A percentile compares a stretch with the other conserved stretches of the same genome.
Conservation (phyloP, 35 echinoderm and acorn worm genomes). For the Diadema setosum region DNA sequence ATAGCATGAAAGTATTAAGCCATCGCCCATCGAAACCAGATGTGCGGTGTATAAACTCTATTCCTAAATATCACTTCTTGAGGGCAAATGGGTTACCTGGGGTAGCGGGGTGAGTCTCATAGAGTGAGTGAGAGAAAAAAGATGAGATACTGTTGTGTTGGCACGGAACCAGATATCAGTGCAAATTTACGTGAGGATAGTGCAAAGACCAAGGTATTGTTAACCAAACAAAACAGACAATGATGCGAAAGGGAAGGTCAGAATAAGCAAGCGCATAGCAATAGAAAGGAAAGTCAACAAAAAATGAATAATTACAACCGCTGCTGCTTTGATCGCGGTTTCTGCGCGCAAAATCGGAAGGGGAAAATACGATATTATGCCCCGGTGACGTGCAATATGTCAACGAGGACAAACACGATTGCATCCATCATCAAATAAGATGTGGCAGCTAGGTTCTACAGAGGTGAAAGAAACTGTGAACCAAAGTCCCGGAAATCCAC, state of each 20-base stretch:
- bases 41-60: too few relatives aligned
- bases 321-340: neutral
- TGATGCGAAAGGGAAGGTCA: neutral
- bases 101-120: neutral
- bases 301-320: neutral
- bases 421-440: too few relatives aligned
- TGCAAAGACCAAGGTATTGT: constrained; percentile 19
- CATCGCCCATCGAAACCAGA: too few relatives aligned
- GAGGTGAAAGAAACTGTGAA: too few relatives aligned
- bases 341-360: neutral
- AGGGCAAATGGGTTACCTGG: too few relatives aligned
- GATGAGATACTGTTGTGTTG: neutral
- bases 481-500: too few relatives aligned
- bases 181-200: constrained; percentile 16
- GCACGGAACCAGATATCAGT: neutral
- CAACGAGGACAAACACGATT: too few relatives aligned
- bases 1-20: too few relatives aligned
- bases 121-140: neutral
- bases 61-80: too few relatives aligned
- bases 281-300: constrained; percentile 8
- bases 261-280: neutral
- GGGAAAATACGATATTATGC: too few relatives aligned
- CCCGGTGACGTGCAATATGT: too few relatives aligned
- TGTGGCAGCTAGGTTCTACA: too few relatives aligned
- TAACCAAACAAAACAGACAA: constrained; percentile 1